Conservation (phyloP, 2,113 vertebrate species). For the Oophaga pumilio region DNA sequence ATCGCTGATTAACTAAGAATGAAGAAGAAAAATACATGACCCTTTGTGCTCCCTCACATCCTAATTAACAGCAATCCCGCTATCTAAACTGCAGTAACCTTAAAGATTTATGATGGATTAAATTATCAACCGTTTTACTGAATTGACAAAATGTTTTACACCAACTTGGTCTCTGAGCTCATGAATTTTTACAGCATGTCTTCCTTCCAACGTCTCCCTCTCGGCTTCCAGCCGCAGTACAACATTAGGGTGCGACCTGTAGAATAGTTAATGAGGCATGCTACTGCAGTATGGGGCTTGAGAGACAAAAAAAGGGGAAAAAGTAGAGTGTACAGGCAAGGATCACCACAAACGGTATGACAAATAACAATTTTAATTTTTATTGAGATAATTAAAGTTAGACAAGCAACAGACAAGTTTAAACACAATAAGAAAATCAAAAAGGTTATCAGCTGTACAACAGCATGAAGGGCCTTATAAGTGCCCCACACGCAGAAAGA, state of each 20-base stretch:
- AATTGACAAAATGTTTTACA: conserved; percentile 55
- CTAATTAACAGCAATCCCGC: conserved; percentile 37
- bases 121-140: conserved; percentile 50
- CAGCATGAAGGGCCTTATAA: too few relatives aligned
- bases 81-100: conserved; percentile 46
- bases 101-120: conserved; percentile 59
- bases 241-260: conserved; percentile 30
- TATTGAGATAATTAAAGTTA: too few relatives aligned
- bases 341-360: too few relatives aligned
- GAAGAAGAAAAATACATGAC: not conserved
- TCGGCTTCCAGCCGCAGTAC: conserved; percentile 1
- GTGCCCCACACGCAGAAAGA: too few relatives aligned
- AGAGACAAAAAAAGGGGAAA: too few relatives aligned
- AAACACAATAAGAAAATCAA: too few relatives aligned
- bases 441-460: too few relatives aligned
- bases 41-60: conserved; percentile 7
- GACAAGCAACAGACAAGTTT: too few relatives aligned
- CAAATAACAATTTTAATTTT: too few relatives aligned
- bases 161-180: conserved; percentile 42
- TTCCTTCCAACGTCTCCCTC: conserved; percentile 41
- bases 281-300: not conserved
- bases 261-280: conserved; percentile 44
- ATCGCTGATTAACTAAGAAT: not conserved
- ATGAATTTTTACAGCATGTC: conserved; percentile 58
- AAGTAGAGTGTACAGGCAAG: too few relatives aligned